Conservation (phyloP, 2,113 vertebrate genomes). For the Nothobranchius kuhntae region DNA sequence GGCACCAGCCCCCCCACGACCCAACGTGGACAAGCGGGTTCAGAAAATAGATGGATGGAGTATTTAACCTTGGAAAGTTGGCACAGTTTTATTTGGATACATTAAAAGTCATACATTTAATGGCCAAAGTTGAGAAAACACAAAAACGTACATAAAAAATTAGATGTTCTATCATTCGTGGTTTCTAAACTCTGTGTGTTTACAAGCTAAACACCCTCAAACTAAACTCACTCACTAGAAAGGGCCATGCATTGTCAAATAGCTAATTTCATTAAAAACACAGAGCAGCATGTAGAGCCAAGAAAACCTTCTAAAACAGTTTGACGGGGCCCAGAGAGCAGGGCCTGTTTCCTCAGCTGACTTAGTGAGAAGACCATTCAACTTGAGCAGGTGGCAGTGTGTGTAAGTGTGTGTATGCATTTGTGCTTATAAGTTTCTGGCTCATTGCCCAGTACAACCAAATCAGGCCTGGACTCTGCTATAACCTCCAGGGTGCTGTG, state of each 20-base stretch:
- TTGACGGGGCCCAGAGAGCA: not conserved
- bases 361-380: constrained; percentile 35
- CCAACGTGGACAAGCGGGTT: no score
- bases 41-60: no score
- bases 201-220: not conserved
- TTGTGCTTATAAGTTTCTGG: constrained; percentile 40
- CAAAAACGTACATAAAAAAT: no score
- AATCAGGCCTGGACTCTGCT: constrained; percentile 36
- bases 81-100: not conserved
- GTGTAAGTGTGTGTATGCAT: constrained; percentile 14
- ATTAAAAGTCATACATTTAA: not conserved
- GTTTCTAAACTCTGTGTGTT: not conserved
- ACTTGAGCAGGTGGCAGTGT: constrained; percentile 52
- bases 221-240: not conserved
- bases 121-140: not conserved
- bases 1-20: no score
- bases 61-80: no score
- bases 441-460: constrained; percentile 53
- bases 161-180: not conserved
- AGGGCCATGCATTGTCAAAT: not conserved
- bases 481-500: constrained; percentile 33
- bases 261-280: no score
- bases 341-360: constrained; percentile 30
- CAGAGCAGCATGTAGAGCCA: not conserved
- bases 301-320: constrained; percentile 8